Evolutionary conservation across 2,888 invertebrate genomes (phyloP).

Genomic region (Anthrax anthrax): DNA sequence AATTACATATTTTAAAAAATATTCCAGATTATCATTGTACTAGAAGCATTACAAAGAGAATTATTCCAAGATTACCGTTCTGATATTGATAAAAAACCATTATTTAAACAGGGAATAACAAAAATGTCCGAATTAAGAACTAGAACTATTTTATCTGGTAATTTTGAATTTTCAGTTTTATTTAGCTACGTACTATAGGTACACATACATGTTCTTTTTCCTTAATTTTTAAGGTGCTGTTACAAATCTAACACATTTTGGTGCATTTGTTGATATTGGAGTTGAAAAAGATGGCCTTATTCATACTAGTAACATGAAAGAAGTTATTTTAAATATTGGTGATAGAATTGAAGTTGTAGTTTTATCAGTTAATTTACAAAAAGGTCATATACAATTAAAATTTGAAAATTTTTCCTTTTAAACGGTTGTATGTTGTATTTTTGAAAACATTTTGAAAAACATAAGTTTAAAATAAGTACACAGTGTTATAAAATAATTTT

Average conservation of each 20-base stretch:
- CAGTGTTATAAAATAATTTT: too few species aligned
- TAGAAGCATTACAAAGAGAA: slow-evolving; percentile 48
- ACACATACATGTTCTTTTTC: background rate
- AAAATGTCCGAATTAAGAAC: slow-evolving; percentile 48
- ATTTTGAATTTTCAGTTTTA: too few species aligned
- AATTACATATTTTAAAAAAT: background rate
- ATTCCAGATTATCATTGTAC: slow-evolving; percentile 26
- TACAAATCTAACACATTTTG: slow-evolving; percentile 76
- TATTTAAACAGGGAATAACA: slow-evolving; percentile 61
- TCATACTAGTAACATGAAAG: slow-evolving; percentile 45
- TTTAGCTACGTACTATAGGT: too few species aligned
- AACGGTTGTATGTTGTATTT: background rate
- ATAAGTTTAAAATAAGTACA: too few species aligned
- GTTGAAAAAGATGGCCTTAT: slow-evolving; percentile 57
- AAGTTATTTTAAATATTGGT: slow-evolving; percentile 44
- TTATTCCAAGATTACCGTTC: slow-evolving; percentile 57
- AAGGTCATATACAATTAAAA: slow-evolving; percentile 42
- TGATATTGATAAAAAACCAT: slow-evolving; percentile 48
- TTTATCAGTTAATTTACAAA: slow-evolving; percentile 40
- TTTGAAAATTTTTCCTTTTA: slow-evolving; percentile 21
- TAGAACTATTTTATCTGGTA: slow-evolving; percentile 50
- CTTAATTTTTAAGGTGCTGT: slow-evolving; percentile 51
- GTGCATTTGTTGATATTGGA: slow-evolving; percentile 80
- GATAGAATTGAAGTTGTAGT: slow-evolving; percentile 55
- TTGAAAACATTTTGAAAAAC: too few species aligned